Evolutionary conservation across 2,888 invertebrate species (phyloP), one percentile per base, ranked within the genome.

Genomic region (Linnaemya vulpina): DNA sequence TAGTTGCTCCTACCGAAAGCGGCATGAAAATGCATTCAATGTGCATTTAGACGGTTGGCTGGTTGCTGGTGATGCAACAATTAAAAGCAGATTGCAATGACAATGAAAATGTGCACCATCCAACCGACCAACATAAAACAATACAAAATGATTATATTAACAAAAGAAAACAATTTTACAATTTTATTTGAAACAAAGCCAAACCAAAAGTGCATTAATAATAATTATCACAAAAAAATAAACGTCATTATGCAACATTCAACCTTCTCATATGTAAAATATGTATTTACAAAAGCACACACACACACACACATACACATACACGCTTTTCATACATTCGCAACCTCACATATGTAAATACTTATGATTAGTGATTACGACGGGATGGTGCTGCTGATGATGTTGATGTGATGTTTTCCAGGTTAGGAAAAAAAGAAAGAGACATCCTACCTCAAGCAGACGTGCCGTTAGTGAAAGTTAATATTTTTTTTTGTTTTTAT

Each of bases 71-170:
- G 78, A 85, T 82, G 85, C 85, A 85, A 85, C 62, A 82, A 85
- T 85, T 85, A 85, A 78, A 75, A 81, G 46, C 43, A 35, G 53
- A 82, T 82, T 85, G 63, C 74, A 85, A 82, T 85, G 85, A 73
- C 82, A 85, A 79, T 85, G 85, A 82, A 85, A 74, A 83, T 76
- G 55, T 38, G n/a, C n/a, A 58, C 25, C 4, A 65, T 51, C 11
- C 38, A 58, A 53, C 25, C 4, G 55, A 77, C 20, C 40, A 60
- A 38, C n/a, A 51, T n/a, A 53, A 62, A 38, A 62, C 10, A 78
- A 62, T 53, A 53, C 60, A 60, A 65, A 79, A 63, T 71, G 63
- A 74, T 49, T 60, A 49, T 17, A 46, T 17, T 13, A 70, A 43
- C 40, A 49, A 55, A 79, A 70, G 30, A 53, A 30, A 77, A 53